phyloP scores from a whole-genome alignment of 2,888 invertebrate genomes.

The Plemyria rubiginata region DNA sequence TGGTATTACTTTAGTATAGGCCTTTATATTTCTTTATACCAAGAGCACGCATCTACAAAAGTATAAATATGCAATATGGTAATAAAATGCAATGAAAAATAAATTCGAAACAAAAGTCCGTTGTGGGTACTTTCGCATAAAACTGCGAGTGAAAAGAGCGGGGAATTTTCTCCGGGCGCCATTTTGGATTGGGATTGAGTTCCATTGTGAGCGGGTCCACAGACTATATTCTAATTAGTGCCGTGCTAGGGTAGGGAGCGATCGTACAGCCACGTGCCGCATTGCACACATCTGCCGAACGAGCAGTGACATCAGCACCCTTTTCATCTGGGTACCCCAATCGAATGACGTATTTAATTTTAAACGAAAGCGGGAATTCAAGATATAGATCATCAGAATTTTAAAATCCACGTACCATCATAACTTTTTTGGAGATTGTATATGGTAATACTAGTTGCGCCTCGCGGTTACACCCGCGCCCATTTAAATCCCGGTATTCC shows the following conservation, averaged over 20 bases:
- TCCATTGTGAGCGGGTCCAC: constrained; percentile 69
- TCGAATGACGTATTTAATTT: constrained; percentile 2
- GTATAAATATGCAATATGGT: no score
- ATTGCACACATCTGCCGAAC: constrained; percentile 63
- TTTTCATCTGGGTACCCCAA: constrained; percentile 35
- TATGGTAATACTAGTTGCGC: no score
- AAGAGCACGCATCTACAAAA: no score
- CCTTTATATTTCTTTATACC: no score
- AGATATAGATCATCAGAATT: no score
- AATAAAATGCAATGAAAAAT: not conserved
- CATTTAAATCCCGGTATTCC: no score
- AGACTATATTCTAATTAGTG: constrained; percentile 17
- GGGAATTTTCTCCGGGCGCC: constrained; percentile 74
- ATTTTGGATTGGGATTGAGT: constrained; percentile 71
- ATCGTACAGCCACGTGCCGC: constrained; percentile 64
- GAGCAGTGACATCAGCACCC: constrained; percentile 48
- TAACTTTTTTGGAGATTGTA: no score
- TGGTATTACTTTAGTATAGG: no score
- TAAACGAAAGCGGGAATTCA: not conserved
- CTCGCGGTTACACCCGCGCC: no score
- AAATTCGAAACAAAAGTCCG: constrained; percentile 17
- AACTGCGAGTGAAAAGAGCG: constrained; percentile 68
- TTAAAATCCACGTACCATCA: no score
- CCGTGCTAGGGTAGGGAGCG: constrained; percentile 43
- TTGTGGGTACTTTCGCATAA: constrained; percentile 47